Percentiles rank a stretch among this genome's conserved stretches.
Evolutionary conservation across 1,140 invertebrate species (phyloP).

Genomic region (Odontomachus brunneus): DNA sequence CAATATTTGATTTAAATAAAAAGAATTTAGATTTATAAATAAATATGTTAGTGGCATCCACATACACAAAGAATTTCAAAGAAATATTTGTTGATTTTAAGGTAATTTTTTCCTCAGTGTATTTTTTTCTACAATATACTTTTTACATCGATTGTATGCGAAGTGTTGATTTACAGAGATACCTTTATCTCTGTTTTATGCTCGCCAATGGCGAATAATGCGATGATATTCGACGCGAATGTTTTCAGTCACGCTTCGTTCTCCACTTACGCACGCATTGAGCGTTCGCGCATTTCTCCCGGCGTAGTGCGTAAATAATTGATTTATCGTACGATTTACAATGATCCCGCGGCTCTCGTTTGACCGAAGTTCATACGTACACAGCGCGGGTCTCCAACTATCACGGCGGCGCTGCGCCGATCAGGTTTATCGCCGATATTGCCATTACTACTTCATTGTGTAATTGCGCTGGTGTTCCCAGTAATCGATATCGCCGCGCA

Average conservation of each 20-base stretch:
- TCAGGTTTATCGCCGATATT: slow-evolving; percentile 74
- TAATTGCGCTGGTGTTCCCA: slow-evolving; percentile 75
- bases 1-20: too few species aligned
- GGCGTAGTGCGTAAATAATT: slow-evolving; percentile 63
- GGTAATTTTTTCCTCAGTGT: too few species aligned
- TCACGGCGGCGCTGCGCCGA: slow-evolving; percentile 25
- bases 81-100: too few species aligned
- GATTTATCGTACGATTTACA: slow-evolving; percentile 68
- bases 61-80: too few species aligned
- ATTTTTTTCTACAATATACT: too few species aligned
- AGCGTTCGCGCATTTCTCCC: slow-evolving; percentile 25
- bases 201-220: neutral
- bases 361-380: slow-evolving; percentile 62
- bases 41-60: too few species aligned
- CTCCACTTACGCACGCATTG: slow-evolving; percentile 25
- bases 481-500: slow-evolving; percentile 76
- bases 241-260: slow-evolving; percentile 44
- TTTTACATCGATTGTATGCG: too few species aligned
- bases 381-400: slow-evolving; percentile 29
- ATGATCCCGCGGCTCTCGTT: slow-evolving; percentile 35
- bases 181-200: too few species aligned
- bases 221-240: neutral
- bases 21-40: too few species aligned
- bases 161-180: too few species aligned
- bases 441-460: slow-evolving; percentile 78